Base-by-base conservation (phyloP, 2,888 invertebrate genomes). In the Argyresthia albistria region DNA sequence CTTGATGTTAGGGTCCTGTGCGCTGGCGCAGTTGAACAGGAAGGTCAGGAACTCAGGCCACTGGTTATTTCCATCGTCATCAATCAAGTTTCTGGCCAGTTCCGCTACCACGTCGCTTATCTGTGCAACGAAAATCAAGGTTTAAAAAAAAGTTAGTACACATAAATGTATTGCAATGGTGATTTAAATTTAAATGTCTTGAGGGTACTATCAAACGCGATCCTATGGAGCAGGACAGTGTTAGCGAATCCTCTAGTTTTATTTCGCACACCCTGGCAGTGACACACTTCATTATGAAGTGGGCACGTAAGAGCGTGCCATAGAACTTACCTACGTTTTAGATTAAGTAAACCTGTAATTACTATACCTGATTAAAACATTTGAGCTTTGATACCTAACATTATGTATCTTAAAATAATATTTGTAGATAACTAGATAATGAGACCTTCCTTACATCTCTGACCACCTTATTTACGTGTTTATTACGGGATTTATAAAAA, bases 21-120 rank as follows among this genome's bases (percentile, higher is more conserved):
- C 93, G 75, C 92, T 95, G 50, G 97, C 97, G 80, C 97, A 97
- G 73, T 97, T 95, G 81, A 98, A 99, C 69, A 99, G 90, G 76
- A 98, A 98, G 78, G 93, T 93, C 58, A 99, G 89, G 73, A 99
- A 96, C 75, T 98, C 98, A 9, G 97, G 97, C 99, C 98, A 99
- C 61, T 93, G 93, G 83, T 97, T 98, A 72, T 95, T 96, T 51
- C 97, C 97, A 73, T 97, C 97, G 64, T 98, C 98, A 69, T 98
- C 98, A 60, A 98, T 93, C 58, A 97, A 90, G 86, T 97, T 97
- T 66, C 98, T 90, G 6, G 98, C 97, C 50, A 98, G 91, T 86
- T 99, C 99, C n/a, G 98, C 95, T 42, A 95, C 94, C 52, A 97
- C 95, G 78, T 99, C 99, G 76, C 97, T 97, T 48, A 98, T 81